Evolutionary conservation across 1,140 invertebrate genomes (phyloP), one percentile per base, ranked within the genome.

Genomic region (Zaprionus inermis): DNA sequence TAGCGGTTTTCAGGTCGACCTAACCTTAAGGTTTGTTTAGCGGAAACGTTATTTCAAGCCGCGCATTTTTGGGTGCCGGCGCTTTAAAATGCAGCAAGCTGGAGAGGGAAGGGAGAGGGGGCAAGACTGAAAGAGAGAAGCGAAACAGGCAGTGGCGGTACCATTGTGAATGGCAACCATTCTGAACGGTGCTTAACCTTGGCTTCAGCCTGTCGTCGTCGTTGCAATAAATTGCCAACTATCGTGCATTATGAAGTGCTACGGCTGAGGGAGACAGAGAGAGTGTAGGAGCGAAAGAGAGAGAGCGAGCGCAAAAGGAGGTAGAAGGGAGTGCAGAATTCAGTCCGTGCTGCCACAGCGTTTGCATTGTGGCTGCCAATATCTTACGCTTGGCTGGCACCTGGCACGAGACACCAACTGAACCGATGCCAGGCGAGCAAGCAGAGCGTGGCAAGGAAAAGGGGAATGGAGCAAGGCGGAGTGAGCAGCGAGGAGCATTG

Each of bases 281-380:
- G 12, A 28, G 22, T 28, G 24, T 28, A 28, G 7, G 12, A 6
- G 32, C 14, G 30, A 3, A 9, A 5, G 55, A 9, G 32, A 11
- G 55, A 2, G 28, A 16, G 58, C 0, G 16, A 6, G 46, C 2
- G 49, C 0, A n/a, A 16, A 16, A 24, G 10, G 38, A 16, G 34
- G 11, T 6, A 3, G 18, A 22, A 32, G 24, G 51, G 10, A 44
- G 34, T 30, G 16, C 14, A 36, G 34, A 46, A 12, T 38, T 57
- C 28, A 14, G 30, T 10, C 54, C 11, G 55, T 20, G 28, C 46
- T 44, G 46, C 30, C 61, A 67, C 34, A 64, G 63, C 63, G 55
- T 41, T 55, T 74, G 72, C 72, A 70, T 60, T 76, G 74, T 58
- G 63, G 70, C 61, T 76, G 57, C 61, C 74, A 76, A 76, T 76